These are phyloP conservation scores for Ctenochaetus hawaiiensis DNA, from an alignment of 2,797 vertebrate genomes.

Conservation along the genomic window DNA sequence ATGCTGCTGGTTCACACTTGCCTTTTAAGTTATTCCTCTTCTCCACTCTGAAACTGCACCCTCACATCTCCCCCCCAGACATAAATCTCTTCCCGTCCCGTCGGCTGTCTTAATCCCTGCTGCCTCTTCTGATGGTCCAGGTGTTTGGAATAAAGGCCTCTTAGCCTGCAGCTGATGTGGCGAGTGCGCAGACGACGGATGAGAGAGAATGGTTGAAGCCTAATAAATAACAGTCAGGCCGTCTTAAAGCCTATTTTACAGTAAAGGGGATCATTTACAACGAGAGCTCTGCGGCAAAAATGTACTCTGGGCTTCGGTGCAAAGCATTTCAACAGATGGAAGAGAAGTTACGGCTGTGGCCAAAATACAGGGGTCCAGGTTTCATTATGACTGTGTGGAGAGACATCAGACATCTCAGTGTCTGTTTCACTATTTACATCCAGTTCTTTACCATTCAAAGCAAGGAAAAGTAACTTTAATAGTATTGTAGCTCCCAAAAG, in stretches of 20 bases:
- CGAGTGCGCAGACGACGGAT: constrained; percentile 13
- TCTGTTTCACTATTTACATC: constrained; percentile 10
- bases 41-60: constrained; percentile 27
- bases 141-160: constrained; percentile 60
- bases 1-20: not conserved
- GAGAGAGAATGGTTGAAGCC: constrained; percentile 21
- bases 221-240: constrained; percentile 71
- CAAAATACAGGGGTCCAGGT: constrained; percentile 29
- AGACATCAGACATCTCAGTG: constrained; percentile 16
- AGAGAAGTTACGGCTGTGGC: constrained; percentile 38
- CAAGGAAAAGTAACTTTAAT: not conserved
- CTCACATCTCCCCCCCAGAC: constrained; percentile 4
- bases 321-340: constrained; percentile 66
- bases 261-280: constrained; percentile 50
- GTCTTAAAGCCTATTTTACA: constrained; percentile 54
- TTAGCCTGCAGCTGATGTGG: constrained; percentile 35
- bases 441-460: not conserved
- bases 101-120: constrained; percentile 16
- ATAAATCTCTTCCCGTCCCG: constrained; percentile 29
- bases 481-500: not conserved
- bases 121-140: constrained; percentile 36
- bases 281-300: constrained; percentile 44
- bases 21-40: not conserved
- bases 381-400: constrained; percentile 28
- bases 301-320: constrained; percentile 26